Evolutionary conservation across 1,140 invertebrate species (phyloP).

Genomic region (Drosophila burlai): DNA sequence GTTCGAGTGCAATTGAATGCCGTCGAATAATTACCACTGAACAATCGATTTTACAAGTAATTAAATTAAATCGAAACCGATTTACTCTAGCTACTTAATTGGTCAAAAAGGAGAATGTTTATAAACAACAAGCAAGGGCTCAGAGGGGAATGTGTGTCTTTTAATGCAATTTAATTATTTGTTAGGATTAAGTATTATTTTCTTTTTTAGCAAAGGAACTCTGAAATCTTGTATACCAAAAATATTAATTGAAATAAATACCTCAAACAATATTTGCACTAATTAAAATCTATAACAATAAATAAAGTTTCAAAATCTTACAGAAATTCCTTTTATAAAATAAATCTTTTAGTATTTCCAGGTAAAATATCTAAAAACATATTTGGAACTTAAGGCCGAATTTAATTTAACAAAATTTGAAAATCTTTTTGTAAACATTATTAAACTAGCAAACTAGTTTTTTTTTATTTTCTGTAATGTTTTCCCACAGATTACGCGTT

Average conservation of each 20-base stretch:
- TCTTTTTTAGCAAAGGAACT: background rate
- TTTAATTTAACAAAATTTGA: background rate
- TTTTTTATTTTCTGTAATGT: background rate
- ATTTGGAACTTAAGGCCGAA: background rate
- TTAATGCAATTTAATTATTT: background rate
- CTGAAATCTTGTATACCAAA: no score
- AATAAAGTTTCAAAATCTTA: background rate
- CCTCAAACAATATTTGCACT: background rate
- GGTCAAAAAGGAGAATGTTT: background rate
- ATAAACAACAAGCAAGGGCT: background rate
- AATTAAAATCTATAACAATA: background rate
- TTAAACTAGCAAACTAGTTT: background rate
- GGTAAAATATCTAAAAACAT: no score
- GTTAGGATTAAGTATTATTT: background rate
- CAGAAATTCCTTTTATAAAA: background rate
- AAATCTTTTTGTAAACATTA: background rate
- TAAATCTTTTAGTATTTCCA: background rate
- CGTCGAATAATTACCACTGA: constrained; percentile 16
- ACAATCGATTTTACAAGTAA: constrained; percentile 23
- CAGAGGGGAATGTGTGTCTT: no score
- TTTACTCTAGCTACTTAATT: background rate
- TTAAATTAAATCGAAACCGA: constrained; percentile 16
- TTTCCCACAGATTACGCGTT: constrained; percentile 24
- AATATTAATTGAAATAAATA: no score
- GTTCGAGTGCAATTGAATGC: constrained; percentile 30